Evolutionary conservation across 2,888 invertebrate genomes (phyloP).

Genomic region (Drosophila diplacantha): DNA sequence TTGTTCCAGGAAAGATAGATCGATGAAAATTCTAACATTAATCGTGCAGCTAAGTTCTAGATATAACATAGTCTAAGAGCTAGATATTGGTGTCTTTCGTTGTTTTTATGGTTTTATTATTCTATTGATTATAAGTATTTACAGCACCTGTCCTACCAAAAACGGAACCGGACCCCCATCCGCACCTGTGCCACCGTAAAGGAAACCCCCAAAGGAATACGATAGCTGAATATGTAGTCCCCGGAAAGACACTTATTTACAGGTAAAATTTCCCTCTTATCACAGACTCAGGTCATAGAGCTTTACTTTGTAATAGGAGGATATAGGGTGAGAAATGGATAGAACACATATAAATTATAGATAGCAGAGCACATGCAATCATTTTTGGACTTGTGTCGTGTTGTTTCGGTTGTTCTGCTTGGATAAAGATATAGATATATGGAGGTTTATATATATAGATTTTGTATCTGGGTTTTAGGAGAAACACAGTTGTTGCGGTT

Average conservation of each 20-base stretch:
- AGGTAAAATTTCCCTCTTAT: conserved; percentile 13
- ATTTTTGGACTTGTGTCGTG: conserved; percentile 37
- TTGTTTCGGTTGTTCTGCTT: conserved; percentile 42
- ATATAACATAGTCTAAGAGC: conserved; percentile 26
- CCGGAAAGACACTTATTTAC: conserved; percentile 25
- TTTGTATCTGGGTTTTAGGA: conserved; percentile 20
- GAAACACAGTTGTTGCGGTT: conserved; percentile 25
- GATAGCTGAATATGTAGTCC: background rate
- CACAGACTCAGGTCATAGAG: conserved; percentile 30
- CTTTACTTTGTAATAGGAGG: conserved; percentile 32
- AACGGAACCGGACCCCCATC: conserved; percentile 2
- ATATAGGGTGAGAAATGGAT: conserved; percentile 1
- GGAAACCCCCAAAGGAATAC: conserved; percentile 3
- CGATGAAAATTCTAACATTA: conserved; percentile 87
- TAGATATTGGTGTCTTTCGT: conserved; percentile 39
- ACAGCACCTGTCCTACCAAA: conserved; percentile 45
- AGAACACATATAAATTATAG: conserved; percentile 27
- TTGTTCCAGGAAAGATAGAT: conserved; percentile 89
- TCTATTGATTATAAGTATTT: conserved; percentile 28
- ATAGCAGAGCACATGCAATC: conserved; percentile 57
- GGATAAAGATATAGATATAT: conserved; percentile 4
- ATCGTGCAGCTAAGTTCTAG: conserved; percentile 77
- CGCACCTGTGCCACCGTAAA: conserved; percentile 42
- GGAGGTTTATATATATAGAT: conserved; percentile 10
- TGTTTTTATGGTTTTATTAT: conserved; percentile 2